Evolutionary conservation across 2,797 vertebrate species (phyloP), one percentile per base, ranked within the genome.

Genomic region (Oreortyx pictus): DNA sequence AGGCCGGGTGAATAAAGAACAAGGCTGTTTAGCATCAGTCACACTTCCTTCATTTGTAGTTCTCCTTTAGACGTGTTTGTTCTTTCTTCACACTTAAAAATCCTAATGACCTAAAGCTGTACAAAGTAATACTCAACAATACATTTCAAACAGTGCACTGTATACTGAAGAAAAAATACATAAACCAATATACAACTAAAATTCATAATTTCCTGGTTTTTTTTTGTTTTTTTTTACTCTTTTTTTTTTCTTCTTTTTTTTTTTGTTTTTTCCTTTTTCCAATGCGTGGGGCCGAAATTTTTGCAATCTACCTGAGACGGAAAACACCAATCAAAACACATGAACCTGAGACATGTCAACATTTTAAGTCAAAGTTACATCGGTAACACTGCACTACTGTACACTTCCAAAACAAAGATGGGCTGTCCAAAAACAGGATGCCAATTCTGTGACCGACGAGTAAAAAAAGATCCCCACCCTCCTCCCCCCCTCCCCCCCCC

Each of bases 301-400:
- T 99, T 98, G 98, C 98, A 98, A 98, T 99, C 99, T 99, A 99
- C 99, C 99, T 99, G 99, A 99, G 99, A 99, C 99, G 98, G 99
- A 99, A 99, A 98, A 98, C 98, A 98, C 98, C 98, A 98, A 98
- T 98, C 96, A 96, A 97, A 98, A 99, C 98, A 98, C 98, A 98
- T 98, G 98, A 98, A 99, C 99, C 99, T 99, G 99, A 99, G 99
- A 99, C 98, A 99, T 98, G 98, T 98, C 98, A 98, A 98, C 97
- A 98, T 97, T 87, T 97, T 97, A 98, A 98, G 97, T 98, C 97
- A 95, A 98, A 97, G 97, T 97, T 97, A 98, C 97, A 97, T 97
- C 81, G 97, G 97, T 98, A 98, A 98, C 98, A 98, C 97, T 89
- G 97, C 97, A 98, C 98, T 97, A 98, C 97, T 95, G 96, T 97